Base-by-base conservation (phyloP, 2,113 vertebrate genomes). In the Scophthalmus maximus region DNA sequence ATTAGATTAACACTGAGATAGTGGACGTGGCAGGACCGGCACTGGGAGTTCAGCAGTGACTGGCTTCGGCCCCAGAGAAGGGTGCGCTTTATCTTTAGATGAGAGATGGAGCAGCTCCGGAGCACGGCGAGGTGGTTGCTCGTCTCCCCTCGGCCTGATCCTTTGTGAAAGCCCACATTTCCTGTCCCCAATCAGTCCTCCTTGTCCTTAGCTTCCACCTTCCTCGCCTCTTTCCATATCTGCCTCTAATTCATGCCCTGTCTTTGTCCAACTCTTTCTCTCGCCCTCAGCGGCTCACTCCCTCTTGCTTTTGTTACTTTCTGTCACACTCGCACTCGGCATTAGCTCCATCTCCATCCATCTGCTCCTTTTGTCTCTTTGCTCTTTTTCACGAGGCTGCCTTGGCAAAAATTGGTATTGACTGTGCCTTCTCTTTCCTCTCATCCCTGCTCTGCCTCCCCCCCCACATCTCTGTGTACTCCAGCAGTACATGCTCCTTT, bases 361-460 rank as follows among this genome's bases (percentile, higher is more conserved):
- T 88, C 78, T 90, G 82, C 69, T 84, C 72, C 86, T 79, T 80
- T 89, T 88, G 79, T 89, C 79, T 90, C 89, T 76, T 81, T 73
- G 65, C 68, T 82, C 85, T 87, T 83, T 94, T 74, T 75, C 71
- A 67, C 82, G 2, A 70, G 74, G 75, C 88, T 68, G 81, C 77
- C 82, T 88, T 74, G 73, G 82, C 83, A 88, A 84, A 88, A 89
- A 89, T 82, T 81, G 81, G 81, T 88, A 88, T 89, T 79, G 85
- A 92, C 82, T 88, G 76, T 80, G 73, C 73, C 64, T 81, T 85
- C 81, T 87, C 80, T 84, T 75, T 82, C 73, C 80, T 77, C 86
- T 86, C 77, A 70, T 78, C 66, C 78, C 68, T 63, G 61, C 66
- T 79, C 49, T 46, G 26, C 59, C n/a, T 8, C 4, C 25, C 52